Evolutionary conservation across 2,888 invertebrate genomes (phyloP).

Genomic region (Xiphydria camelus): DNA sequence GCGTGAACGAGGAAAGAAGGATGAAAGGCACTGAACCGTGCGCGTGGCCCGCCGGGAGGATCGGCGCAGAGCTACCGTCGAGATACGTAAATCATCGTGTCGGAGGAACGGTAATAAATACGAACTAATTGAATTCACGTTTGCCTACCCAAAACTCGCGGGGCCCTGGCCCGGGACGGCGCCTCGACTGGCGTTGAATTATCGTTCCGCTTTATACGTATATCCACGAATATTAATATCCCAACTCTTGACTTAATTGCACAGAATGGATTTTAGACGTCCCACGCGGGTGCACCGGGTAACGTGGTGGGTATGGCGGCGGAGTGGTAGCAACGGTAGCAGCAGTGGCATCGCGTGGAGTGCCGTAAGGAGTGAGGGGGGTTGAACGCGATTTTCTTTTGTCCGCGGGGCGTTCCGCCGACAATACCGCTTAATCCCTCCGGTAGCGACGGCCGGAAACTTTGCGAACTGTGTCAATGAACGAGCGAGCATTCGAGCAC

Average conservation of each 20-base stretch:
- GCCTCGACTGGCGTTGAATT: conserved; percentile 44
- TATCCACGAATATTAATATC: conserved; percentile 53
- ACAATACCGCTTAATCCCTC: conserved; percentile 32
- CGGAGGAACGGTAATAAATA: conserved; percentile 43
- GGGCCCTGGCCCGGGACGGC: conserved; percentile 26
- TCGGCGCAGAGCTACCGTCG: conserved; percentile 30
- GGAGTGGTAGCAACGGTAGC: not conserved
- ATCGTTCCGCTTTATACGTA: conserved; percentile 53
- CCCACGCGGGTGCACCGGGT: conserved; percentile 15
- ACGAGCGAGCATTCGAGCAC: conserved; percentile 20
- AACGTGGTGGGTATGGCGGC: not conserved
- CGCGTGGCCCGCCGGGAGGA: conserved; percentile 26
- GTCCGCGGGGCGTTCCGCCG: conserved; percentile 28
- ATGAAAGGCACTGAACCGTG: too few species aligned
- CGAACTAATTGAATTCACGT: conserved; percentile 51
- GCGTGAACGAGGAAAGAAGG: too few species aligned
- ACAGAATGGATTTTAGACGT: conserved; percentile 46
- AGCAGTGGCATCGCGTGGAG: too few species aligned
- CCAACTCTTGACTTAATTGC: conserved; percentile 53
- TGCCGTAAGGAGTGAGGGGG: conserved; percentile 13
- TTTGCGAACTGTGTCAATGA: conserved; percentile 27
- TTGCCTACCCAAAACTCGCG: conserved; percentile 38
- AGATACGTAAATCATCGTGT: conserved; percentile 41
- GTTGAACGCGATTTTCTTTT: conserved; percentile 32
- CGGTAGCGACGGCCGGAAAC: conserved; percentile 17